These are phyloP conservation scores for Mustela nigripes DNA, from an alignment of 2,113 vertebrate species.

Conservation along the genomic window DNA sequence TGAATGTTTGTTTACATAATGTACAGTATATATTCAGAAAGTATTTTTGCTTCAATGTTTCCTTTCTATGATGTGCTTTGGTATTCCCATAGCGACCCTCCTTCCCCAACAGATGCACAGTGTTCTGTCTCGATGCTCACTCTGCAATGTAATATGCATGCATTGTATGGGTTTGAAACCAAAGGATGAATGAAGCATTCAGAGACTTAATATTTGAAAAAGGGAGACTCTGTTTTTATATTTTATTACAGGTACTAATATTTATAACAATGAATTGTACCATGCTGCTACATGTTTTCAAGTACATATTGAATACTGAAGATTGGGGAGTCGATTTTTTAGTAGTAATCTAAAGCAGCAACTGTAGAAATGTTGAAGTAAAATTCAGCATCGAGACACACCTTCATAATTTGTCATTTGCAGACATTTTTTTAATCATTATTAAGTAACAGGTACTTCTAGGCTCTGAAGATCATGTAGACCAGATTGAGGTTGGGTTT, in stretches of 20 bases:
- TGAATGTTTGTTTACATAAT: conserved; percentile 88
- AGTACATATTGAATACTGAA: conserved; percentile 67
- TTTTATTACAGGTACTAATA: conserved; percentile 82
- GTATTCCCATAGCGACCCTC: conserved; percentile 65
- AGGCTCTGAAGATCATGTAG: background rate
- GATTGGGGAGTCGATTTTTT: conserved; percentile 64
- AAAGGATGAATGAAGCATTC: conserved; percentile 86
- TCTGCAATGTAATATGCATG: conserved; percentile 72
- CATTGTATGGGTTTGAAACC: conserved; percentile 85
- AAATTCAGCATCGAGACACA: conserved; percentile 58
- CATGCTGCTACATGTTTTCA: conserved; percentile 83
- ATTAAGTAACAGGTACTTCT: background rate
- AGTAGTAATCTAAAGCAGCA: conserved; percentile 70
- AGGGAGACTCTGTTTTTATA: conserved; percentile 86
- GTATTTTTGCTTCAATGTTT: conserved; percentile 89
- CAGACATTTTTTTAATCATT: conserved; percentile 48
- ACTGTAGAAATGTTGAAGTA: conserved; percentile 62
- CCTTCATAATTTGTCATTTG: conserved; percentile 68
- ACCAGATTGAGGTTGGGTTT: background rate
- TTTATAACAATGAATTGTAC: conserved; percentile 83
- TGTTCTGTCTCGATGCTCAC: conserved; percentile 54
- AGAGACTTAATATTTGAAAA: conserved; percentile 83
- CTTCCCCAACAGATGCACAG: conserved; percentile 72
- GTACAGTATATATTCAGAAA: conserved; percentile 85
- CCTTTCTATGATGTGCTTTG: conserved; percentile 84